Evolutionary conservation across 2,797 vertebrate genomes (phyloP).

Genomic region (Remorina albescens): DNA sequence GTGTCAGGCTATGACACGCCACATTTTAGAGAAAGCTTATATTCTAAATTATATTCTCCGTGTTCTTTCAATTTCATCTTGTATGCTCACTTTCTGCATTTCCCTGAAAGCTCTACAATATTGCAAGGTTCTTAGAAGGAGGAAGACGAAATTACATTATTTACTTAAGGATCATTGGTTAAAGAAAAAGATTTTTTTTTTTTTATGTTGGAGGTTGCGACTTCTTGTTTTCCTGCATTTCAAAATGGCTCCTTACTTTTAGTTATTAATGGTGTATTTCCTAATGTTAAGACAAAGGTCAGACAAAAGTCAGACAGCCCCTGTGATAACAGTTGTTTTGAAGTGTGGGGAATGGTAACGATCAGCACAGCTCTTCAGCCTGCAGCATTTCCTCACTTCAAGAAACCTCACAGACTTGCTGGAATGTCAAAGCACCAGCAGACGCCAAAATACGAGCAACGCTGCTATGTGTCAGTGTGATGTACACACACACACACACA

Average conservation of each 20-base stretch:
- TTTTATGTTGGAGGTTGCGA: neutral
- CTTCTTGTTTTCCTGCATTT: neutral
- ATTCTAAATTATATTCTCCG: neutral
- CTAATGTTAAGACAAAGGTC: conserved; percentile 1
- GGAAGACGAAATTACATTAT: neutral
- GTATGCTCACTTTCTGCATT: neutral
- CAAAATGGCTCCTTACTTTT: conserved; percentile 9
- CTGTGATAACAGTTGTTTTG: neutral
- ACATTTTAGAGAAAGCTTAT: neutral
- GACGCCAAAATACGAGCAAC: neutral
- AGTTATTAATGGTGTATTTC: neutral
- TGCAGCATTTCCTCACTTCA: neutral
- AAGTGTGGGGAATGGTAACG: neutral
- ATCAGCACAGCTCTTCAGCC: conserved; percentile 35
- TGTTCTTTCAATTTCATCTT: neutral
- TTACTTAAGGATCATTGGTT: conserved; percentile 6
- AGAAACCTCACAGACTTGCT: neutral
- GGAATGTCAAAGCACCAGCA: neutral
- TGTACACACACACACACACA: too few species aligned
- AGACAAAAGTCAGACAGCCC: neutral
- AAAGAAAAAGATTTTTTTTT: neutral
- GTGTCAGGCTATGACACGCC: neutral
- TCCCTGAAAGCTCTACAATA: neutral
- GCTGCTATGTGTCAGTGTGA: neutral
- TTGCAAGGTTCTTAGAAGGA: neutral